Base-by-base conservation (phyloP, 2,888 invertebrate species). In the Idaea straminata region DNA sequence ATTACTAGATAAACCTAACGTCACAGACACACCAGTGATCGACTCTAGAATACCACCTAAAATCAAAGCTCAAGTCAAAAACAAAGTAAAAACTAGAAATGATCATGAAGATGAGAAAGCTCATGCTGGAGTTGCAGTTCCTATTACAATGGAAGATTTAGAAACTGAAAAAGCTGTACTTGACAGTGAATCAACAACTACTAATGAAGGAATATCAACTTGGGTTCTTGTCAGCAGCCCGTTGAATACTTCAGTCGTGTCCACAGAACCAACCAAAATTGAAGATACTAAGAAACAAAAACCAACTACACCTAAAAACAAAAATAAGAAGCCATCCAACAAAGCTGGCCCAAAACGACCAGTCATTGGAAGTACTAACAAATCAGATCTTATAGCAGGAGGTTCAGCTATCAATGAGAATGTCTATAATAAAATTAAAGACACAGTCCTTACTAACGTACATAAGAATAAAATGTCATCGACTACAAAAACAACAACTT, bases 191-290 rank as follows among this genome's bases (percentile, higher is more conserved):
- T 88, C 90, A 65, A 95, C 92, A 66, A 96, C 93, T 62, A 94
- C 94, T 35, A 94, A 94, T 64, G 95, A 94, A 79, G 96, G 96
- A 0, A 92, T 96, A 69, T 96, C 96, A 0, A 96, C 96, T 0
- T 96, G 96, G 96, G 95, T 96, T 68, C 88, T 96, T 16, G 82
- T 96, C 16, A 96, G 95, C 71, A 91, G 86, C 69, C 88, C 93
- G 0, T 73, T 83, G 3, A 85, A 86, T 62, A 88, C 82, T 64
- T 69, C 74, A 6, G 75, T 83, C 35, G 76, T 78, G 57, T 83
- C 89, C n/a, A 92, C 91, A 1, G 92, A 91, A 71, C 81, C 91
- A 5, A 87, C 88, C 6, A 87, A 91, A 81, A 66, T 78, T 38
- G 85, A 91, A 36, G 88, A 87, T 62, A 75, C 72, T 25, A 91